Evolutionary conservation across 1,140 invertebrate genomes (phyloP).

Genomic region (Plodia interpunctella): DNA sequence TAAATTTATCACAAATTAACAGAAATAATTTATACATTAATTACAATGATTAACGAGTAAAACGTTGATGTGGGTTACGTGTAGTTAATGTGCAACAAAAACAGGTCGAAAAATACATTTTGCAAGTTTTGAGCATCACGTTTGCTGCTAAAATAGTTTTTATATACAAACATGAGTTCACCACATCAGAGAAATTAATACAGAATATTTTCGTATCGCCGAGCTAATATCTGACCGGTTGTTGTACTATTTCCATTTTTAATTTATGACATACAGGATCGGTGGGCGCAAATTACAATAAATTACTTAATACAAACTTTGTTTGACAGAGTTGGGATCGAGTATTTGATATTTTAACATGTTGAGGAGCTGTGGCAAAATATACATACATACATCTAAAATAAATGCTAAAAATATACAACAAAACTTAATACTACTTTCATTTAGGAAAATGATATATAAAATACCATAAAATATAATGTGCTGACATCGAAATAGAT

Average conservation of each 20-base stretch:
- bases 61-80: background rate
- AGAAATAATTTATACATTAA: constrained; percentile 4
- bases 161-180: background rate
- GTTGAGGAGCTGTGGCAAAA: constrained; percentile 21
- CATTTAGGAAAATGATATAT: constrained; percentile 26
- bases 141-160: background rate
- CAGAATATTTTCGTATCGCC: background rate
- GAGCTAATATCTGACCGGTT: constrained; percentile 8
- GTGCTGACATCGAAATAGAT: constrained; percentile 13
- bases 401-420: constrained; percentile 43
- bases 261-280: constrained; percentile 32
- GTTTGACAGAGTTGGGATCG: constrained; percentile 26
- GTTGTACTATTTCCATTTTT: constrained; percentile 25
- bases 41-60: background rate
- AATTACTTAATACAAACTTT: constrained; percentile 36
- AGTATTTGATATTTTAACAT: constrained; percentile 31
- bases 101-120: background rate
- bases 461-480: constrained; percentile 24
- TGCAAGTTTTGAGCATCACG: background rate
- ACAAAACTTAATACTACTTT: constrained; percentile 21
- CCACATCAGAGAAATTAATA: background rate
- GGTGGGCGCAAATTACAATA: constrained; percentile 46
- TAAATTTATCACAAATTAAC: constrained; percentile 5
- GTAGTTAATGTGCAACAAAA: background rate
- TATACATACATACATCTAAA: constrained; percentile 35